Base-by-base conservation (phyloP, 2,797 vertebrate species). In the Petrocephalus schoutedeni region DNA sequence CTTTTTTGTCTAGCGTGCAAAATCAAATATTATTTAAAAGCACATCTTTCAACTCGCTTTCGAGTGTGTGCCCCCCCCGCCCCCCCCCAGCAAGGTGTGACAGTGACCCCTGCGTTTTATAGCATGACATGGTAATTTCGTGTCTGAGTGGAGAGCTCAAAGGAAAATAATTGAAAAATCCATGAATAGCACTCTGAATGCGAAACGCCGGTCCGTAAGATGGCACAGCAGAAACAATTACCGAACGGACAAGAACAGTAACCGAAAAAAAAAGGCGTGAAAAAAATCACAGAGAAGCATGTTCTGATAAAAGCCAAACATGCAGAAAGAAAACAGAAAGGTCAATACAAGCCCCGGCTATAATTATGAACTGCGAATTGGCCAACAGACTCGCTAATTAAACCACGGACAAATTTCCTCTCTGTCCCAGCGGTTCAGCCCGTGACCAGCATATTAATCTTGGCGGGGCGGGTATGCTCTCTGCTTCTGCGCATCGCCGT, bases 361-460 rank as follows among this genome's bases (percentile, higher is more conserved):
- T 95, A 95, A 95, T 96, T 96, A 95, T 94, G 89, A 92, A 92
- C 91, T 91, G 92, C 93, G 93, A 94, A 95, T 95, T 95, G 93
- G 94, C 94, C 94, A 94, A 92, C 93, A 95, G 32, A 93, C 89
- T 93, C 93, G 91, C 94, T 95, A 95, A 96, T 96, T 95, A 96
- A 95, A 95, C 93, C 93, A 92, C 91, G 94, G 92, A 95, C 93
- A 94, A 94, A 95, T 95, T 92, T 93, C 91, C 90, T 87, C 71
- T 91, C 91, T 88, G 91, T 92, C 94, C 92, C 92, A 89, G 91
- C 89, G 93, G 91, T 92, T 94, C 89, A 87, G 89, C 92, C 92
- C 91, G 92, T 92, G 92, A 91, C 88, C 91, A 90, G 91, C 92
- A 93, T 95, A 95, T 95, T 95, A 95, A 96, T 95, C 94, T 94